Conservation (phyloP, 2,888 invertebrate genomes). For the Troilus luridus region DNA sequence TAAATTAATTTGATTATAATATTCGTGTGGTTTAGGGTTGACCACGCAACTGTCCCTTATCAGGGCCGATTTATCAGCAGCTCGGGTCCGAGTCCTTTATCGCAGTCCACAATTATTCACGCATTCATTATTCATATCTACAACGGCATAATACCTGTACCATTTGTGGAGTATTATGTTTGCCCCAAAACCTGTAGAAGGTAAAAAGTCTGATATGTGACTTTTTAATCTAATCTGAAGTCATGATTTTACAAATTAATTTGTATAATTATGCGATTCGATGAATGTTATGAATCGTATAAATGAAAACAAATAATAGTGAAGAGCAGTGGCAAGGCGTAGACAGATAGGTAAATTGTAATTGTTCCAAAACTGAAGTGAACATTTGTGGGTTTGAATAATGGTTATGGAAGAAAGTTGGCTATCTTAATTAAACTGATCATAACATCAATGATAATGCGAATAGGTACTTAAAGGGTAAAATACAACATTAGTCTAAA, state of each 20-base stretch:
- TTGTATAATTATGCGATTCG: not conserved
- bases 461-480: no score
- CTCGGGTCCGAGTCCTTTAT: constrained; percentile 37
- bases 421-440: no score
- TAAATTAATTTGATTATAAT: constrained; percentile 59
- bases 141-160: constrained; percentile 53
- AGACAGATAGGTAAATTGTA: not conserved
- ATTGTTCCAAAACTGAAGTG: no score
- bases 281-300: not conserved
- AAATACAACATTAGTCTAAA: no score
- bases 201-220: constrained; percentile 47
- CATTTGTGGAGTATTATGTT: constrained; percentile 53
- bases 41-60: constrained; percentile 54
- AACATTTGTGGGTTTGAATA: no score
- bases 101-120: constrained; percentile 46
- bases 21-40: constrained; percentile 57
- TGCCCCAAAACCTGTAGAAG: constrained; percentile 45
- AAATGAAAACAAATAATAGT: no score
- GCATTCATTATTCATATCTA: constrained; percentile 51
- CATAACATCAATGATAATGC: no score
- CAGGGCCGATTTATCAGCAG: constrained; percentile 53
- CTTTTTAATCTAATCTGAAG: constrained; percentile 36
- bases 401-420: no score
- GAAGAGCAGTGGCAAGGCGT: not conserved
- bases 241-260: constrained; percentile 31